These are phyloP conservation scores for Latrodectus geometricus DNA, from an alignment of 1,140 invertebrate species.

Conservation along the genomic window DNA sequence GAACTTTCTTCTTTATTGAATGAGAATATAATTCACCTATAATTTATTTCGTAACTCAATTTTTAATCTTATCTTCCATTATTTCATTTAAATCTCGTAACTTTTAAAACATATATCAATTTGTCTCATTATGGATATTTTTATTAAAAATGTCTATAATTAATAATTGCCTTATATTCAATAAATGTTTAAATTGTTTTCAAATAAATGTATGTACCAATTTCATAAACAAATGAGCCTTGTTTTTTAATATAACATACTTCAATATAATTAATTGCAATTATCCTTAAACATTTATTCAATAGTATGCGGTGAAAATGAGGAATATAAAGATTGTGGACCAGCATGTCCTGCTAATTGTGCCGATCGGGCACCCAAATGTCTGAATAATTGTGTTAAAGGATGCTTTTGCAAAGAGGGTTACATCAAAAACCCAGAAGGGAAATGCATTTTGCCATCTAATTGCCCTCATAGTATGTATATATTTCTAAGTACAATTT, in stretches of 20 bases:
- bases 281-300: not conserved
- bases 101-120: too few relatives aligned
- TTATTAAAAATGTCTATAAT: too few relatives aligned
- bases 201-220: not conserved
- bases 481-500: not conserved
- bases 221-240: not conserved
- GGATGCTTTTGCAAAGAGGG: conserved; percentile 30
- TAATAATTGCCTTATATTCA: too few relatives aligned
- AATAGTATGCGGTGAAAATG: conserved; percentile 23
- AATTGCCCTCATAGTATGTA: conserved; percentile 8
- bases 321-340: conserved; percentile 24
- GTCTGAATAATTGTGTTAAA: not conserved
- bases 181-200: not conserved
- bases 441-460: conserved; percentile 7
- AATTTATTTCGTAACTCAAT: too few relatives aligned
- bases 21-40: too few relatives aligned
- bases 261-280: not conserved
- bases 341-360: conserved; percentile 12
- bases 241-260: not conserved
- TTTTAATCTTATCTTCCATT: too few relatives aligned
- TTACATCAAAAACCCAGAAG: not conserved
- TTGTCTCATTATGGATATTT: too few relatives aligned
- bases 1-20: too few relatives aligned
- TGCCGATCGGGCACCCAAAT: not conserved
- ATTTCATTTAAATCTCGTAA: too few relatives aligned